These are phyloP conservation scores for Liparis tanakae DNA, from an alignment of 2,797 vertebrate species.

Conservation along the genomic window DNA sequence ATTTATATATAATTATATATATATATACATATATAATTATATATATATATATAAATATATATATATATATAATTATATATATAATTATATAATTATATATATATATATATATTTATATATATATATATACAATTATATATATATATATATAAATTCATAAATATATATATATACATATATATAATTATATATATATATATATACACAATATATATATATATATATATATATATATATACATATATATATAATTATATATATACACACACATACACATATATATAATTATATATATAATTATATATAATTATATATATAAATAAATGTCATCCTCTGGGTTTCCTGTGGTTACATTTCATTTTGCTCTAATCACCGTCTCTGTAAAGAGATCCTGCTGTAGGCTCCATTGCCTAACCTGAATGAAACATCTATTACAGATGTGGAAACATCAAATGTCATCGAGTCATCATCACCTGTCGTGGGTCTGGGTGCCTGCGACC, in stretches of 20 bases:
- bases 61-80: too few species aligned
- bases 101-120: too few species aligned
- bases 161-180: neutral
- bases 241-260: neutral
- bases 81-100: neutral
- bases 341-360: neutral
- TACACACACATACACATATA: too few species aligned
- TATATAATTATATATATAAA: too few species aligned
- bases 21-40: neutral
- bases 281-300: too few species aligned
- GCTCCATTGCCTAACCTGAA: neutral
- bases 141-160: neutral
- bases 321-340: neutral
- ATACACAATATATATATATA: too few species aligned
- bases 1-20: too few species aligned
- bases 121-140: too few species aligned
- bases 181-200: too few species aligned
- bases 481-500: conserved; percentile 61
- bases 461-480: conserved; percentile 78
- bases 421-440: neutral
- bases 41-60: too few species aligned
- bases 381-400: neutral
- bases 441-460: neutral
- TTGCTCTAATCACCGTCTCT: neutral
- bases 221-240: too few species aligned